Base-by-base conservation (phyloP, 2,888 invertebrate genomes). In the Pyrocoelia pectoralis region DNA sequence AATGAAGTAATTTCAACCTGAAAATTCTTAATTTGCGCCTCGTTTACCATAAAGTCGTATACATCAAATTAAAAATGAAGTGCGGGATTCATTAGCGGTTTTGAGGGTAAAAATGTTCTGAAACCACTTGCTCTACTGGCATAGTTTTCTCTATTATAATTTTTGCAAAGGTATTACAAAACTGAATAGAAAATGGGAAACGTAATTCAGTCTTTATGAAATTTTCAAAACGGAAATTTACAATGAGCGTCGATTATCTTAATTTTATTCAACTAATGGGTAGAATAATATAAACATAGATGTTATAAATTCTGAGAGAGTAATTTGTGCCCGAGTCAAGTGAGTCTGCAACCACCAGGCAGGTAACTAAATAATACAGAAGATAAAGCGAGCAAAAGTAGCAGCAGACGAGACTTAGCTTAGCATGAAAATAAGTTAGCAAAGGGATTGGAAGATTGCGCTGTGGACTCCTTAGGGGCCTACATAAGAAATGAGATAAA, bases 401-500 rank as follows among this genome's bases (percentile, higher is more conserved):
- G 69, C 67, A 68, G 69, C 71, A 71, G 72, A 72, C 71, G 72
- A 73, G 73, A 74, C 74, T 75, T 72, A 71, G 71, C 72, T 72
- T 72, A 73, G 73, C 73, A 73, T 74, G 75, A 73, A 74, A 74
- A 74, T 70, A 68, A 68, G 68, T 68, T 67, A 67, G 74, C 71
- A 73, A 74, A 73, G 74, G 76, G 74, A 75, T 74, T 75, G 74
- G 75, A 75, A 75, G 75, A 76, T 76, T 76, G 75, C 75, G 74
- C 75, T 66, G 75, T 71, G 70, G 69, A 62, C 67, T 72, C 75
- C 75, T 61, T 60, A 56, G 76, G 74, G 75, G 74, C 72, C 72
- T 74, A 74, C 75, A 75, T 76, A 76, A 76, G 75, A 75, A 76
- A 76, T 74, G 75, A 76, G 75, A 75, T 76, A 76, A 76, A 76